A percentile compares a stretch with the other conserved stretches of the same genome.
Conservation (phyloP, 2,113 vertebrate genomes). For the Rissa tridactyla region DNA sequence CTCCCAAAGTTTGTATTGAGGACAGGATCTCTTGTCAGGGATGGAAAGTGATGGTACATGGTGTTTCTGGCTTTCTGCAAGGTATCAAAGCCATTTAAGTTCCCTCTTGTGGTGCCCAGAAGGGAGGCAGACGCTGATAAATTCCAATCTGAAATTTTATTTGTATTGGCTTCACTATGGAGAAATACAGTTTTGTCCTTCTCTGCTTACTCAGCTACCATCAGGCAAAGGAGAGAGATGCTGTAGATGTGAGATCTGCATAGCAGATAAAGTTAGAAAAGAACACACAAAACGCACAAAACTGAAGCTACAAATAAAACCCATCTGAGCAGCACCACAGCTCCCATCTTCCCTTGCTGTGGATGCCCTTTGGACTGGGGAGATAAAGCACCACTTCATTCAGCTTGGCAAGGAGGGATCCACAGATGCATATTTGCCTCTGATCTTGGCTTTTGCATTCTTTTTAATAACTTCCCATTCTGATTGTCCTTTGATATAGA, state of each 20-base stretch:
- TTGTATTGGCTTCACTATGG: not conserved
- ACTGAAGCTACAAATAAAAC: not conserved
- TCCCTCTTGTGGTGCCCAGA: not conserved
- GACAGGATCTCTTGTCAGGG: not conserved
- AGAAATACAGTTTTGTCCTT: not conserved
- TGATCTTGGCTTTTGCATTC: not conserved
- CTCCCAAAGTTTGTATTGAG: not conserved
- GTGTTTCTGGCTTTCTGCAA: not conserved
- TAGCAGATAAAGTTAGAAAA: not conserved
- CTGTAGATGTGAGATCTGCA: not conserved
- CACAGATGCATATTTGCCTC: not conserved
- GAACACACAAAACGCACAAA: not conserved
- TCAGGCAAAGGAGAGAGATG: not conserved
- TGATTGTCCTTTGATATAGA: not conserved
- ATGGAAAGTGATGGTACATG: not conserved
- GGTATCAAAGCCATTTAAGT: not conserved
- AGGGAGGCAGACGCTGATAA: not conserved
- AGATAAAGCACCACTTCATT: not conserved
- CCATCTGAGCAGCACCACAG: not conserved
- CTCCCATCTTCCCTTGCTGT: not conserved
- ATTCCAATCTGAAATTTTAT: not conserved
- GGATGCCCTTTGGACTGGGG: not conserved
- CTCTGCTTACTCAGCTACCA: not conserved
- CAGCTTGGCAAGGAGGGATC: not conserved
- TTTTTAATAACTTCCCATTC: not conserved